phyloP scores from a whole-genome alignment of 2,888 invertebrate genomes.

The Sarcophaga carnaria region DNA sequence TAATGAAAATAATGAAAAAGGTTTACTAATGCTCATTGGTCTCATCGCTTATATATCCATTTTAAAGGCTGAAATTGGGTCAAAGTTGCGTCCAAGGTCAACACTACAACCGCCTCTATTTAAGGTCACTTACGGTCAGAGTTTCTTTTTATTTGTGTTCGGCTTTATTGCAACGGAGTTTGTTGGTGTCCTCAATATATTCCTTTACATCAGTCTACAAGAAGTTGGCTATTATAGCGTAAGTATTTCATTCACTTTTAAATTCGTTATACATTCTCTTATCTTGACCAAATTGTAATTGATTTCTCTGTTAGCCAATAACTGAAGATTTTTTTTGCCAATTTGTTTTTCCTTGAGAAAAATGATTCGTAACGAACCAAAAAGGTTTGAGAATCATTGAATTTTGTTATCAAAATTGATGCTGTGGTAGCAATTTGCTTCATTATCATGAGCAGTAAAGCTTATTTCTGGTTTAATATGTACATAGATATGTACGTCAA shows the following conservation, averaged over 20 bases:
- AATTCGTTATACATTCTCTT: no score
- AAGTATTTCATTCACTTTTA: constrained; percentile 70
- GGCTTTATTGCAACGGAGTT: constrained; percentile 93
- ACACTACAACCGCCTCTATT: constrained; percentile 90
- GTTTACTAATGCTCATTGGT: constrained; percentile 93
- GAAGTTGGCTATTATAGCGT: constrained; percentile 80
- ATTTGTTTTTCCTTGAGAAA: no score
- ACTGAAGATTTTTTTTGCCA: no score
- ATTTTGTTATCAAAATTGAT: no score
- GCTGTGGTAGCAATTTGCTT: no score
- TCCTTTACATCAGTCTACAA: constrained; percentile 87
- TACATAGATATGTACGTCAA: no score
- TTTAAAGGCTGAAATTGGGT: constrained; percentile 94
- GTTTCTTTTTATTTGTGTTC: constrained; percentile 92
- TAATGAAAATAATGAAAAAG: constrained; percentile 82
- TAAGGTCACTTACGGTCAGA: constrained; percentile 93
- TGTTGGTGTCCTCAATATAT: constrained; percentile 93
- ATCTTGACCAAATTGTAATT: no score
- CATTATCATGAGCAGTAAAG: no score
- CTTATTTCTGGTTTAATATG: no score
- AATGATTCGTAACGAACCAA: no score
- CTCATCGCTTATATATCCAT: constrained; percentile 96
- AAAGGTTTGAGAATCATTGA: no score
- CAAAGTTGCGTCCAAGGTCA: constrained; percentile 91
- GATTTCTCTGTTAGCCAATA: no score